Evolutionary conservation across 2,113 vertebrate species (phyloP), one percentile per base, ranked within the genome.

Genomic region (Athene noctua): DNA sequence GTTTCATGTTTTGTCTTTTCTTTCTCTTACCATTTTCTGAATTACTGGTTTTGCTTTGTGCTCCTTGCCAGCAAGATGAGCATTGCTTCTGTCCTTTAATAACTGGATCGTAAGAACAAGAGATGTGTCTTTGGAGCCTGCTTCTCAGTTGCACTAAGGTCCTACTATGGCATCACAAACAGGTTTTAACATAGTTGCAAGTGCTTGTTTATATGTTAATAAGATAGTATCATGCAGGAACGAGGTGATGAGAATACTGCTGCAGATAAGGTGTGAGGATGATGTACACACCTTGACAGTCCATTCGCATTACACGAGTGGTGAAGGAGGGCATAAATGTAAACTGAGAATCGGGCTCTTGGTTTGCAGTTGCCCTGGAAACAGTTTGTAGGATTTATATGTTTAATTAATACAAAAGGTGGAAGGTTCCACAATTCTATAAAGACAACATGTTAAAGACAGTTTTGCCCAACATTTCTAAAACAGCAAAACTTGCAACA

Each of bases 361-460:
- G 21, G n/a, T 80, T 88, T 86, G 71, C 49, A 88, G 66, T 82
- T 88, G 42, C 30, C 40, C 58, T 78, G 54, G 44, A 57, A 74
- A 61, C 38, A 23, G 47, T 90, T 80, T 92, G 38, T 59, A 65
- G 88, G 75, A 94, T 92, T 95, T 94, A 68, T 71, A 80, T 7
- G 34, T 88, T 96, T 93, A 96, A 96, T 97, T 92, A 93, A 79
- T 1, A 0, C 13, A 84, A 94, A 95, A 93, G 40, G 44, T 47
- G n/a, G 59, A 91, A 66, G 47, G 21, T 49, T 81, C 57, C 57
- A 79, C 59, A 65, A 74, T 34, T 42, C 62, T 73, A 26, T 19
- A 44, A 88, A 54, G 51, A 75, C 40, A 40, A 16, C 67, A 77
- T 9, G 57, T 52, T 90, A 82, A 90, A 61, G 16, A 38, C 32